Base-by-base conservation (phyloP, 1,140 invertebrate genomes). In the Battus philenor region DNA sequence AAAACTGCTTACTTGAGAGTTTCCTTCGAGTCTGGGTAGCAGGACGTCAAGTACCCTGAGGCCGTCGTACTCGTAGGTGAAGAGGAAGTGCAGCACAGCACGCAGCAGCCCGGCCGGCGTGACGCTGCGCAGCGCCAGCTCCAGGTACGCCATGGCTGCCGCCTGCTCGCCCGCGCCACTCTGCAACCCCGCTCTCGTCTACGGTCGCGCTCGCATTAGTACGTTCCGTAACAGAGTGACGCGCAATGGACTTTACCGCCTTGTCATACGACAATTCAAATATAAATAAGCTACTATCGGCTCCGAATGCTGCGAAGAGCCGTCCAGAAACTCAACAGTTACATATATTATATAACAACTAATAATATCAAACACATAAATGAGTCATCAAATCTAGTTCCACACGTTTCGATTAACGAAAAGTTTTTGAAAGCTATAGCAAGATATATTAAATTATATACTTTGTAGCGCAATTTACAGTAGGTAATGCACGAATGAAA, bases 131-230 rank as follows among this genome's bases (percentile, higher is more conserved):
- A 98, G 69, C 62, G 95, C 93, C 41, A 98, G 83, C 78, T 98
- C 96, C 41, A 98, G 90, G 79, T 98, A 98, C 3, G 94, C 94
- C 55, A 95, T 97, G 0, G 96, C 94, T 18, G 96, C 92, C 17
- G 97, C 92, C 68, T 97, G 91, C 77, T 98, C 97, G 39, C 93
- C 92, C 51, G 93, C 87, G 48, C 93, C 92, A 73, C 87, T 93
- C 91, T 93, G 88, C 79, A 90, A 90, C 78, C 76, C 86, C 60
- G 59, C 60, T 75, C 64, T 75, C 65, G 74, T 79, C 78, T 79
- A 81, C 64, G 59, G 65, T 69, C 56, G 56, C 32, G 38, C 34
- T 24, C 43, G 45, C 32, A 60, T 70, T 76, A 74, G 66, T 69
- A 57, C 47, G 60, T 38, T 44, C 38, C 50, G 32, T 36, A 15